A percentile compares a stretch with the other conserved stretches of the same genome.
These are phyloP conservation scores for Pongo pygmaeus DNA, from an alignment of 2,113 vertebrate genomes.

Conservation along the genomic window DNA sequence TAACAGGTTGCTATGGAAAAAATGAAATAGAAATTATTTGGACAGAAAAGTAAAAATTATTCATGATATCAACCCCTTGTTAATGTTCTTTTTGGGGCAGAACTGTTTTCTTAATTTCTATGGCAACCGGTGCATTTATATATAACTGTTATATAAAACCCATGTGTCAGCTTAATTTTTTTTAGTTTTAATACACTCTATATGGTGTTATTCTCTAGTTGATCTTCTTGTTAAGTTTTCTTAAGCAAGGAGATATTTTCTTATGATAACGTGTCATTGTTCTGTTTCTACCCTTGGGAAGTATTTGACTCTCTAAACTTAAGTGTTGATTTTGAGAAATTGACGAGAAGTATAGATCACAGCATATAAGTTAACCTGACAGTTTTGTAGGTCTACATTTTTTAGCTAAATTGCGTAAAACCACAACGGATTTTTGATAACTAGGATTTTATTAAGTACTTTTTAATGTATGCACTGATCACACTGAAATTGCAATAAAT, in stretches of 20 bases:
- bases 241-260: constrained; percentile 9
- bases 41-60: constrained; percentile 17
- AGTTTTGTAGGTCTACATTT: constrained; percentile 7
- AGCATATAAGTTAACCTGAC: neutral
- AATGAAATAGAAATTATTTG: constrained; percentile 51
- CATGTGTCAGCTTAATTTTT: neutral
- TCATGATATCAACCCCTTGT: neutral
- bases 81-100: neutral
- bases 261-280: neutral
- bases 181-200: neutral
- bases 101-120: constrained; percentile 33
- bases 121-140: neutral
- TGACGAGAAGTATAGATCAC: constrained; percentile 7
- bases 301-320: constrained; percentile 30
- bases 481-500: constrained; percentile 33
- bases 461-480: constrained; percentile 1
- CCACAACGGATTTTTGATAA: neutral
- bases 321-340: constrained; percentile 24
- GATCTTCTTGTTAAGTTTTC: neutral
- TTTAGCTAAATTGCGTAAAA: neutral
- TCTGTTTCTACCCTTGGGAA: neutral
- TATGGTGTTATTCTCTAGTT: constrained; percentile 12
- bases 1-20: constrained; percentile 21
- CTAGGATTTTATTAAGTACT: neutral
- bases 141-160: constrained; percentile 26